A percentile compares a stretch with the other conserved stretches of the same genome.
Conservation (phyloP, 2,113 vertebrate genomes). For the Laticauda colubrina region DNA sequence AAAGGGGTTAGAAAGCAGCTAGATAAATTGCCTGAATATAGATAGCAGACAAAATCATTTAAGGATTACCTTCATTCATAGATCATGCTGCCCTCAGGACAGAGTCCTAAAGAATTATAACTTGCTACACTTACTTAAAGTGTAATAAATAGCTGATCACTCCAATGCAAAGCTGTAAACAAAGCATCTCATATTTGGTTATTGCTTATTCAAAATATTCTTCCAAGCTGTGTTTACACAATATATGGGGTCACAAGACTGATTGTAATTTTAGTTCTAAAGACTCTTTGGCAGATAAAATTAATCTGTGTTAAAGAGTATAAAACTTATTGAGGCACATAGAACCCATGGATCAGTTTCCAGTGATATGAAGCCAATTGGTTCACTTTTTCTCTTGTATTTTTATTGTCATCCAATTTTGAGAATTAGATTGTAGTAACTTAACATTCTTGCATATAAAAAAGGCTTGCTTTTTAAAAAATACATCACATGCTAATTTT, state of each 20-base stretch:
- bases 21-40: background rate
- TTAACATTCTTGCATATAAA: background rate
- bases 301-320: conserved; percentile 14
- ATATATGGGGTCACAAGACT: background rate
- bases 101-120: conserved; percentile 11
- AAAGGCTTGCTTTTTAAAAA: background rate
- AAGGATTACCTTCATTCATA: conserved; percentile 21
- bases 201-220: background rate
- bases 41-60: conserved; percentile 9
- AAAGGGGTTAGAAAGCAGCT: background rate
- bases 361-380: background rate
- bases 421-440: background rate
- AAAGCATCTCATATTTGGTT: background rate
- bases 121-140: background rate
- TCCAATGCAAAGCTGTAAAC: background rate
- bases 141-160: background rate
- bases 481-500: background rate
- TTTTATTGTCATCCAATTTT: background rate
- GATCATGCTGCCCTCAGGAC: conserved; percentile 5
- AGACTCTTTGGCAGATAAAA: conserved; percentile 8
- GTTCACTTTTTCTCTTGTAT: background rate
- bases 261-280: conserved; percentile 3
- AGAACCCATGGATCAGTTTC: background rate
- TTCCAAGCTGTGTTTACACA: background rate
- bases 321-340: background rate